A percentile compares a stretch with the other conserved stretches of the same genome.
Evolutionary conservation across 2,113 vertebrate species (phyloP).

Genomic region (Plecotus auritus): DNA sequence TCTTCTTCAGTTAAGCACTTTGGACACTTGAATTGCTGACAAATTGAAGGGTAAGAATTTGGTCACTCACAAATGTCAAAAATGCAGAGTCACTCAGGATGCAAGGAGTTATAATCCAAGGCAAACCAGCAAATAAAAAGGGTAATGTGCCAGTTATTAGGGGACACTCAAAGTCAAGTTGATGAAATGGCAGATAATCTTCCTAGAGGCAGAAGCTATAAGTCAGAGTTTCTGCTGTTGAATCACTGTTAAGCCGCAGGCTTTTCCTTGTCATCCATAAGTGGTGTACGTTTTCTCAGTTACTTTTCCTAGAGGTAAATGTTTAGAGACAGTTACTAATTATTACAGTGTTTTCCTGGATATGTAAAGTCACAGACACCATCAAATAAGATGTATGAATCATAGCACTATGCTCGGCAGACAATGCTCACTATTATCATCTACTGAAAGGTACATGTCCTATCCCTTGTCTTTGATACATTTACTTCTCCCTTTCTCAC

Average conservation of each 20-base stretch:
- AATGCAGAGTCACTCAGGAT: neutral
- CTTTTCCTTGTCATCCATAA: neutral
- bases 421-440: neutral
- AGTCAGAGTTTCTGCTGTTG: neutral
- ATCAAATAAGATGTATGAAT: neutral
- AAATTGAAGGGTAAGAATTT: neutral
- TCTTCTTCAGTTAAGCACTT: neutral
- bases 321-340: neutral
- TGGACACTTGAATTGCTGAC: constrained; percentile 1
- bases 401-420: neutral
- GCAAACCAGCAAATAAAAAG: neutral
- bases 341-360: neutral
- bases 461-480: neutral
- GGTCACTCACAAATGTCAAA: neutral
- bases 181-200: neutral
- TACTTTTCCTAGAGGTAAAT: neutral
- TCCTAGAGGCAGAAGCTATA: neutral
- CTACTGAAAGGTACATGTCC: neutral
- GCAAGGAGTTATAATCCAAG: neutral
- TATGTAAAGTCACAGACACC: neutral
- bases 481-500: neutral
- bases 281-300: neutral
- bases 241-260: neutral
- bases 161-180: neutral
- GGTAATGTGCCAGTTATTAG: neutral